Evolutionary conservation across 2,888 invertebrate species (phyloP).

Genomic region (Eutolmus rufibarbis): DNA sequence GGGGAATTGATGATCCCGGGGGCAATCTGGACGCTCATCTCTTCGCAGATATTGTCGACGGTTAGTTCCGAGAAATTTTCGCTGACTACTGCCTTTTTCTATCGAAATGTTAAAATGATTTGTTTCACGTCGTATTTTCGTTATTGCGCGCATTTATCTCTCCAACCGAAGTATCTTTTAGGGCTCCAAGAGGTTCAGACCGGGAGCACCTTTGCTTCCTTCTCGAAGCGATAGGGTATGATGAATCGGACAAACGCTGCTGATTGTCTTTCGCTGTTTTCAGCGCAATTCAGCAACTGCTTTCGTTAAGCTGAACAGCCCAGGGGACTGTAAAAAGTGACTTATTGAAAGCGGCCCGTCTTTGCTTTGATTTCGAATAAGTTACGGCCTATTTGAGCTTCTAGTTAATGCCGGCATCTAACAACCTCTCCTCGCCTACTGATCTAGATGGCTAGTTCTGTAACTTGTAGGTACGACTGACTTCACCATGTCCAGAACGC

Average conservation of each 20-base stretch:
- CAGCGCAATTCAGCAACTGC: no score
- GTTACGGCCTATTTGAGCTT: background rate
- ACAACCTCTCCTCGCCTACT: background rate
- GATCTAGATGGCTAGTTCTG: background rate
- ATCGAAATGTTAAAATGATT: constrained; percentile 15
- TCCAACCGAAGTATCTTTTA: background rate
- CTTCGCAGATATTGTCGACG: constrained; percentile 34
- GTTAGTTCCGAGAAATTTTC: constrained; percentile 34
- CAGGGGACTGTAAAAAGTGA: background rate
- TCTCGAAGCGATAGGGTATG: background rate
- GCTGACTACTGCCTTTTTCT: background rate
- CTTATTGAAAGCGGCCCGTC: background rate
- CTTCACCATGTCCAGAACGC: background rate
- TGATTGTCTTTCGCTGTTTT: no score
- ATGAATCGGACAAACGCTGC: background rate
- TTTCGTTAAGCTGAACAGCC: no score
- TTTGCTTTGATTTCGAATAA: background rate
- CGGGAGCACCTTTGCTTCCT: background rate
- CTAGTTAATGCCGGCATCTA: background rate
- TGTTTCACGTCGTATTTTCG: background rate
- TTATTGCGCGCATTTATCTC: constrained; percentile 7
- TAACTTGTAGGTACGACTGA: background rate
- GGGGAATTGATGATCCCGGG: constrained; percentile 59
- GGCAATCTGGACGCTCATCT: constrained; percentile 40
- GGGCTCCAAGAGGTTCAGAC: background rate